Evolutionary conservation across 2,113 vertebrate genomes (phyloP), one percentile per base, ranked within the genome.

Genomic region (Octodon degus): DNA sequence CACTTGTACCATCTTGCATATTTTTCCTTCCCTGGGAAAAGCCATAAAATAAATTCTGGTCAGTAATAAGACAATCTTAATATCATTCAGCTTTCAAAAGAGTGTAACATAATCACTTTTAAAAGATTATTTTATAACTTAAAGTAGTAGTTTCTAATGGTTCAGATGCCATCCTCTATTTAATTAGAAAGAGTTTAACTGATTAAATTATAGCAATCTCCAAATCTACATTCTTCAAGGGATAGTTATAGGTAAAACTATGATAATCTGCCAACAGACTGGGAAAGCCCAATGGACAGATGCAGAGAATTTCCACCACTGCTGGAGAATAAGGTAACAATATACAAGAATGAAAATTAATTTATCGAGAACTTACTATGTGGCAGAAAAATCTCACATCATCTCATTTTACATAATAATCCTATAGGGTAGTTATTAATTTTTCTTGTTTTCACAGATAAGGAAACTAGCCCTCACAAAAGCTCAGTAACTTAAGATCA

Each of bases 11-110:
- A 47, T 99, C 99, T 91, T 98, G 99, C 34, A 79, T 53, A 87
- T 97, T 98, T 97, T 99, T 99, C 97, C 99, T 99, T 97, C 98
- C 98, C 99, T 99, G 93, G 58, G 91, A 94, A 97, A 63, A 93
- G 10, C 30, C 60, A 76, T 72, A 90, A 95, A 86, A 91, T 76
- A 88, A 76, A 47, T 40, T 70, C 30, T 47, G 24, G 32, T 97
- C 74, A 96, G 20, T 88, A 96, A 93, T n/a, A 84, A 74, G 17
- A 50, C 37, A 85, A 86, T 58, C 93, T 81, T 84, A 89, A 79
- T 7, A 95, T 93, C 60, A 94, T 30, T 94, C 94, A 32, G 20
- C 60, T 94, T 74, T 90, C 30, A n/a, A 83, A 93, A 79, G 68
- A 88, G 58, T 83, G 34, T 30, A 81, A 65, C 68, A 17, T 32